These are phyloP conservation scores for Crioceris asparagi DNA, from an alignment of 2,888 invertebrate species.

Conservation along the genomic window DNA sequence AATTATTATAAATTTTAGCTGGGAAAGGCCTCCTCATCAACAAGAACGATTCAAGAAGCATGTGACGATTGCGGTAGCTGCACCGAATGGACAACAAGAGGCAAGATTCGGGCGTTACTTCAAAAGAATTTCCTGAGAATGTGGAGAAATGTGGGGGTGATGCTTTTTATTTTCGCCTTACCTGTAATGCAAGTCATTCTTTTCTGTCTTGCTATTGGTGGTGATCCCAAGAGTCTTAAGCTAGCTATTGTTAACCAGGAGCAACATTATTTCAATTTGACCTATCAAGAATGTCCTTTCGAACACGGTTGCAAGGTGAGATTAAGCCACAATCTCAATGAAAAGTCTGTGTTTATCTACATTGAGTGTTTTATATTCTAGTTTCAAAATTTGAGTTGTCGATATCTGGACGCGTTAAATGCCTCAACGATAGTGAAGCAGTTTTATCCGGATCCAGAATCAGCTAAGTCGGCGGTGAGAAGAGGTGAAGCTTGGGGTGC, in stretches of 20 bases:
- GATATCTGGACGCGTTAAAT: conserved; percentile 51
- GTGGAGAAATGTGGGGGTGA: conserved; percentile 88
- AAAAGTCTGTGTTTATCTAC: neutral
- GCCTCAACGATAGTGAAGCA: conserved; percentile 54
- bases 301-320: neutral
- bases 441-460: conserved; percentile 53
- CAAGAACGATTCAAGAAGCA: conserved; percentile 41
- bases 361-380: conserved; percentile 19
- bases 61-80: conserved; percentile 42
- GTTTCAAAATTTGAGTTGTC: conserved; percentile 51
- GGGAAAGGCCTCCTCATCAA: conserved; percentile 19
- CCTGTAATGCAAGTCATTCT: conserved; percentile 89
- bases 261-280: conserved; percentile 38
- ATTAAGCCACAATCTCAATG: neutral
- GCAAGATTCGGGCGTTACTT: conserved; percentile 73
- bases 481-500: conserved; percentile 81
- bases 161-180: conserved; percentile 86
- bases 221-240: conserved; percentile 72
- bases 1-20: conserved; percentile 15
- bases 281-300: conserved; percentile 12
- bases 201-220: conserved; percentile 84
- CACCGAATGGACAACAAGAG: conserved; percentile 60
- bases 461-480: conserved; percentile 62
- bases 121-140: conserved; percentile 83
- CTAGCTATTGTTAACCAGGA: conserved; percentile 70